Base-by-base conservation (phyloP, 2,113 vertebrate species). In the Poecile atricapillus region DNA sequence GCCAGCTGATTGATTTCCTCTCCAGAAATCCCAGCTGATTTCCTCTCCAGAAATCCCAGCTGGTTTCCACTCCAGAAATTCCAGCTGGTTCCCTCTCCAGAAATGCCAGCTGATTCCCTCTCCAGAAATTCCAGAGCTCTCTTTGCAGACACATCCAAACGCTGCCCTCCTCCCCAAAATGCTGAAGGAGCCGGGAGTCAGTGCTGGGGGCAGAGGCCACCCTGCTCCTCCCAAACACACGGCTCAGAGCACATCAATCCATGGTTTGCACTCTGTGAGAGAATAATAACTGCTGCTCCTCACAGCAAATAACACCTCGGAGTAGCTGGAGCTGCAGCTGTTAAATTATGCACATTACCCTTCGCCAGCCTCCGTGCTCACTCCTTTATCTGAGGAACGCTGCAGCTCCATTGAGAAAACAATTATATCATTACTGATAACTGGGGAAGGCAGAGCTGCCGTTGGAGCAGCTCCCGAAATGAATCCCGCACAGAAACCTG, bases 291-390 rank as follows among this genome's bases (percentile, higher is more conserved):
- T 22, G 58, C 78, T 81, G 73, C 70, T 76, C 7, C 89, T 52
- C 20, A 15, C 24, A 21, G 75, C 53, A 58, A 91, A 83, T 4
- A 78, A 18, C 87, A 77, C 70, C 68, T 59, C 7, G 50, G 6
- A 41, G 85, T 20, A 76, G 73, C 80, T 58, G 84, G 73, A 84
- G 79, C 94, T 81, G 74, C 75, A 81, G 83, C 87, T 88, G 91
- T 5, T 58, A 39, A 65, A 67, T 78, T 13, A 30, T 3, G 49
- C 22, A 65, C 78, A 35, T 46, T 31, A 13, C 58, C 62, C 39
- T 15, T 22, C 14, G 3, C 73, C 77, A 53, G 39, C 16, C 83
- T 39, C 64, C 10, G 1, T 7, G 52, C 76, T 81, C 81, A 0
- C 53, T 46, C 27, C 84, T 79, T 59, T 56, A 62, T 76, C 83